Base-by-base conservation (phyloP, 2,113 vertebrate genomes). In the Panthera uncia region DNA sequence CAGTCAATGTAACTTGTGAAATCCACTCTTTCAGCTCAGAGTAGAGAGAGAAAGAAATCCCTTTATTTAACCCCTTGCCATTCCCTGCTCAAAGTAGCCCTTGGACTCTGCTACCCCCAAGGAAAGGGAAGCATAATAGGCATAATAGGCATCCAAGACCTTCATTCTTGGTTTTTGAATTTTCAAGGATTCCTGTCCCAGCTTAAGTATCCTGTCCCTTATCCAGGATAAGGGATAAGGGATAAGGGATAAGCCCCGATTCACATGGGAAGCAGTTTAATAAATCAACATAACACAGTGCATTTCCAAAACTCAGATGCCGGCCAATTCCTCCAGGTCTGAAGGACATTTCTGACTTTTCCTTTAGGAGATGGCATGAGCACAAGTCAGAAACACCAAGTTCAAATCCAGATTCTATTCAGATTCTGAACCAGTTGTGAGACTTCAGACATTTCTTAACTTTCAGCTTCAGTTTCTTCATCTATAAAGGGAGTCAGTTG, bases 1-100 rank as follows among this genome's bases (percentile, higher is more conserved):
- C 41, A 55, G 88, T 96, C 97, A 78, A 2, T 98, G 95, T 97
- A 93, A 95, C 84, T 92, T 94, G 76, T 66, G 38, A 94, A 93
- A 63, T 97, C 76, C 90, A 29, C 78, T 93, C 48, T 86, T 83
- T 13, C 48, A 81, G 76, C 66, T 78, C 25, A 91, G 29, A n/a
- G 50, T 74, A 38, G 41, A 93, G 79, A 33, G 61, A 80, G 11
- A 12, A 57, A 76, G 9, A 57, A 73, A 52, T 50, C 66, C 63
- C 69, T 92, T 89, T 91, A 50, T 76, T 93, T 95, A 95, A 94
- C 74, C 13, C 65, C 41, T 92, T 55, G 41, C 19, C 19, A 45
- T 97, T 82, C 48, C 25, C 27, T 38, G 45, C 31, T 86, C 38
- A 21, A 21, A n/a, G 27, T 92, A 87, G 69, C 27, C 7, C 19